Base-by-base conservation (phyloP, 1,140 invertebrate genomes). In the Trachymyrmex septentrionalis region DNA sequence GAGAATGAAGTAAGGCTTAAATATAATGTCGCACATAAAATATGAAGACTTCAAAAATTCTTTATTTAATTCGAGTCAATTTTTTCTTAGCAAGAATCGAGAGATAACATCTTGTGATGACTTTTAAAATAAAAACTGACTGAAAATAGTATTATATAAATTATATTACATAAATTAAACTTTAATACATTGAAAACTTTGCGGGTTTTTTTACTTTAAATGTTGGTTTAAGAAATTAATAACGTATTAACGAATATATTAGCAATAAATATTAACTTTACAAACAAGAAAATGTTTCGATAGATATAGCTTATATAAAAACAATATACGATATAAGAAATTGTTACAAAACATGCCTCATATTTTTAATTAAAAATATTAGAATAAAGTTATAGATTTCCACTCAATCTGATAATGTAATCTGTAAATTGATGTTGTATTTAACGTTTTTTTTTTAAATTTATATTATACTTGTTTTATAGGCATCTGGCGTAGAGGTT, bases 1-100 rank as follows among this genome's bases (percentile, higher is more conserved):
- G 94, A 95, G 71, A 94, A 89, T 27, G 94, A 95, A 92, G 95
- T 95, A 91, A 87, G 50, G 59, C 21, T 82, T 66, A 61, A 44
- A 57, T 10, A 12, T 12, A 16, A 24, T 78, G 12, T 61, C 3
- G 5, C 16, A 19, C 2, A n/a, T 86, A 50, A 80, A 34, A 24
- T 55, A 50, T 77, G 19, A 63, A 27, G 7, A 19, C 3, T 61
- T 76, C 3, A 50, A 34, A 14, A 50, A 66, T 27, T 64, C 5
- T 19, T 64, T n/a, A 19, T n/a, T 12, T 57, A 57, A 75, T 87
- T 16, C n/a, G 0, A 27, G 10, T 57, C 12, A 19, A 66, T 30
- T 57, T 38, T 44, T 66, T 27, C 12, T 76, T 16, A 27, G 16
- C 6, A 53, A 75, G 59, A 44, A 24, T 24, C 3, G 69, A 53